A percentile compares a stretch with the other conserved stretches of the same genome.
These are phyloP conservation scores for Eucera pruinosa DNA, from an alignment of 2,888 invertebrate genomes.

Conservation along the genomic window DNA sequence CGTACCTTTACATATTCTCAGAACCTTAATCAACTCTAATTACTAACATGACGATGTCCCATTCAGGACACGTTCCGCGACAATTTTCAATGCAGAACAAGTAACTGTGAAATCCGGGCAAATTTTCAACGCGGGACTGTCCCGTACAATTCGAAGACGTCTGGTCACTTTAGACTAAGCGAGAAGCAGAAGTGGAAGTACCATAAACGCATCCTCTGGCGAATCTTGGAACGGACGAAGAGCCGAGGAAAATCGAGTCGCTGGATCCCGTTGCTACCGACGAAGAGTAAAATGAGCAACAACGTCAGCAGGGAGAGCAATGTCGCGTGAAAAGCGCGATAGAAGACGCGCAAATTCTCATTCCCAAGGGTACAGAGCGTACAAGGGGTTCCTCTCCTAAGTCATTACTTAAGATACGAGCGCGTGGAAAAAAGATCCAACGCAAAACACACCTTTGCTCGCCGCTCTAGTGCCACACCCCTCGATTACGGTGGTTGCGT, in stretches of 20 bases:
- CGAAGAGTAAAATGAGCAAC: conserved; percentile 23
- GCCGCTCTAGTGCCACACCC: conserved; percentile 57
- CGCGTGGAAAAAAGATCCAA: conserved; percentile 56
- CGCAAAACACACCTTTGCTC: conserved; percentile 62
- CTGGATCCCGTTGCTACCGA: conserved; percentile 30
- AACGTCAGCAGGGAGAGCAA: conserved; percentile 27
- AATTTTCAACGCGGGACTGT: too few species aligned
- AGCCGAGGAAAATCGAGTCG: conserved; percentile 37
- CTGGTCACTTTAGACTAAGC: too few species aligned
- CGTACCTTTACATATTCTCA: too few species aligned
- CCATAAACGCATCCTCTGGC: not conserved
- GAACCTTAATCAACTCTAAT: too few species aligned
- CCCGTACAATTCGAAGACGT: too few species aligned
- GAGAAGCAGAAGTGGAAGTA: not conserved
- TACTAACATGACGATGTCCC: too few species aligned
- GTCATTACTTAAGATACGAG: conserved; percentile 66
- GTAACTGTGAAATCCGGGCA: too few species aligned
- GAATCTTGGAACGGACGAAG: not conserved
- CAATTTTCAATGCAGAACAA: too few species aligned
- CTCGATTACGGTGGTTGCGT: conserved; percentile 63
- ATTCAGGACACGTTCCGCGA: too few species aligned
- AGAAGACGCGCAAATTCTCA: conserved; percentile 11
- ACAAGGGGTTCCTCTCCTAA: not conserved
- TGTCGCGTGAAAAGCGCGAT: conserved; percentile 68
- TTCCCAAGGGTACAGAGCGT: not conserved